Base-by-base conservation (phyloP, 2,888 invertebrate genomes). In the Hirtodrosophila trivittata region DNA sequence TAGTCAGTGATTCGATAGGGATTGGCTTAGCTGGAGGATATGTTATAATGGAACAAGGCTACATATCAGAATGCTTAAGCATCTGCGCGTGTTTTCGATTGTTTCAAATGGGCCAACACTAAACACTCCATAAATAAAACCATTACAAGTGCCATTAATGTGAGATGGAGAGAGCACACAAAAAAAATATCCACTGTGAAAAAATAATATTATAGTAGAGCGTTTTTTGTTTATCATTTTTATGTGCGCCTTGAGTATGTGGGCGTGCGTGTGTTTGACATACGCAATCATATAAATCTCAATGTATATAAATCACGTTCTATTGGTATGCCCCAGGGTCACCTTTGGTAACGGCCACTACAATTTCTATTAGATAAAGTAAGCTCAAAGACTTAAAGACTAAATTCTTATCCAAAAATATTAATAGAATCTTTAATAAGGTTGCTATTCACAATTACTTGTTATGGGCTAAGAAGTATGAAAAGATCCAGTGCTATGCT, bases 91-190 rank as follows among this genome's bases (percentile, higher is more conserved):
- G 77, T 54, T 62, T 65, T 69, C 35, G 64, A 69, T 66, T 86
- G 75, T 81, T 86, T 86, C 69, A 59, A 70, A 75, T 75, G 66
- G 62, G 25, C 42, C 49, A 63, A 42, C 78, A 87, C 81, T 89
- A 88, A 88, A 88, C 89, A 89, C 89, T 86, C 86, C 83, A 87
- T 89, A 88, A 89, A 86, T 74, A 87, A 84, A 76, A 76, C 77
- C 77, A 80, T 80, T 80, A 75, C 66, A 66, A 52, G 68, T 57
- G 66, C 72, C 77, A 75, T 75, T 75, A 77, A 77, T 77, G 59
- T 54, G 26, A 21, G 30, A 37, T 57, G 59, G 33, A 57, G 14
- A 41, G 25, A 26, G 35, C 32, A 21, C 49, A 37, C n/a, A n/a
- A n/a, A n/a, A n/a, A n/a, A n/a, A n/a, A n/a, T n/a, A n/a, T n/a